Base-by-base conservation (phyloP, 2,797 vertebrate species). In the Philypnodon macrostomus region DNA sequence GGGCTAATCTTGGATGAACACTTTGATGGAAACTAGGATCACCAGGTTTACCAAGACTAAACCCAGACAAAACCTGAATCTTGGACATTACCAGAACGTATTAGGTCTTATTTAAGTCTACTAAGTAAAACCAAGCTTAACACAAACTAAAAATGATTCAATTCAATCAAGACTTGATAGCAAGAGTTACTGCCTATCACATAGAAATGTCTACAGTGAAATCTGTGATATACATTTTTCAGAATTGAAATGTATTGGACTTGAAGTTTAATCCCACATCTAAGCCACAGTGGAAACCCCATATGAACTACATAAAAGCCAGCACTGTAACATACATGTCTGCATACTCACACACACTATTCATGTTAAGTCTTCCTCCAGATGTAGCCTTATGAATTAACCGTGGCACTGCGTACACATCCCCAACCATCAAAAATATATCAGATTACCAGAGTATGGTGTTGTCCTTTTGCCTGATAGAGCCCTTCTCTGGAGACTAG, bases 351-450 rank as follows among this genome's bases (percentile, higher is more conserved):
- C 4, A 36, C 40, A 26, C 44, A 58, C 63, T 46, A 35, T 42
- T 7, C 15, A 30, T 47, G 30, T 32, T 35, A 11, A 42, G n/a
- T 29, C 45, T 32, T 53, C 18, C 7, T 53, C 29, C 7, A 35
- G 21, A 59, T 72, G 58, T 23, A 16, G 47, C 49, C 17, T 35
- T 10, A 55, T 59, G 17, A 59, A 68, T 62, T 38, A 60, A 45
- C 21, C 17, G 34, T 45, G 27, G 38, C 12, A n/a, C 23, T 14
- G 17, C 11, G 26, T 32, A 13, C 41, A 42, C 2, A 17, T 36
- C 35, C 47, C 24, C 8, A 12, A 9, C 47, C 47, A 72, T 73
- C 42, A 63, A 66, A 72, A 62, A 75, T 18, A 68, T 34, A 59
- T 42, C 51, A 45, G 32, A 7, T 9, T 38, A n/a, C n/a, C 13